Conservation (phyloP, 2,797 vertebrate species). For the Psittacula derbiana region DNA sequence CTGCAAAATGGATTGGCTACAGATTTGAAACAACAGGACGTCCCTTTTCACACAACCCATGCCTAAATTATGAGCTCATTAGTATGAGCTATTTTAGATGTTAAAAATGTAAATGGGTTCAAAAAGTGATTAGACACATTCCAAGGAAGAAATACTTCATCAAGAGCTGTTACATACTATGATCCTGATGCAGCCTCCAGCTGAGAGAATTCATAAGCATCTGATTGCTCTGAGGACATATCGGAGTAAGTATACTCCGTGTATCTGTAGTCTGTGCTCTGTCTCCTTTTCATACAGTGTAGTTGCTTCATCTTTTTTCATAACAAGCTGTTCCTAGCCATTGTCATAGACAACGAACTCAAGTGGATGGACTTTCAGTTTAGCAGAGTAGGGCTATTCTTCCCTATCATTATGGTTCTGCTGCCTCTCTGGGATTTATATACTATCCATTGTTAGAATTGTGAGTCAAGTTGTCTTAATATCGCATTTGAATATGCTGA, state of each 20-base stretch:
- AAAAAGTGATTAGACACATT: constrained; percentile 58
- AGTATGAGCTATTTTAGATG: constrained; percentile 43
- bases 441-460: background rate
- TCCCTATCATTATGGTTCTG: background rate
- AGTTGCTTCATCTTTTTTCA: background rate
- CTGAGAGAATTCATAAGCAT: constrained; percentile 57
- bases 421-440: background rate
- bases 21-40: constrained; percentile 53
- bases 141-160: constrained; percentile 52
- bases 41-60: constrained; percentile 11
- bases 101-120: constrained; percentile 66
- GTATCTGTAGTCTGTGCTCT: background rate
- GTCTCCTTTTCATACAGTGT: background rate
- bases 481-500: background rate
- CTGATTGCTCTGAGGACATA: constrained; percentile 46
- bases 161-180: constrained; percentile 47
- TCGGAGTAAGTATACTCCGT: background rate
- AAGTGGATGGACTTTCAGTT: background rate
- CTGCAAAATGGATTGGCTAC: background rate
- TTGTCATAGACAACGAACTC: background rate
- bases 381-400: background rate
- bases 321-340: background rate
- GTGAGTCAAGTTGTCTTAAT: background rate
- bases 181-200: constrained; percentile 47
- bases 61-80: constrained; percentile 36